Conservation (phyloP, 2,797 vertebrate species). For the Hoplostethus mediterraneus region DNA sequence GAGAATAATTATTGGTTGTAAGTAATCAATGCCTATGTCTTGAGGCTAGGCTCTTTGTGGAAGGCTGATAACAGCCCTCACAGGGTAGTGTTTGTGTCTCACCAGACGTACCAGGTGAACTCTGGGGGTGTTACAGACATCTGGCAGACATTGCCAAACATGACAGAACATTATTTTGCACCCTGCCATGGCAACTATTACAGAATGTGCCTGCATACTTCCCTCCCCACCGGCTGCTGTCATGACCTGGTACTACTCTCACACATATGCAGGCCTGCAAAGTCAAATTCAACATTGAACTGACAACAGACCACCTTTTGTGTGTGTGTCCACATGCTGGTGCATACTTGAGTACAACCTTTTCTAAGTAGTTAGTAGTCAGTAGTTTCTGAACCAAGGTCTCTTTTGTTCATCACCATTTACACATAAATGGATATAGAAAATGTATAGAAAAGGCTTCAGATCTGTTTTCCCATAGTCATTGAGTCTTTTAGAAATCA, state of each 20-base stretch:
- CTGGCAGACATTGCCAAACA: background rate
- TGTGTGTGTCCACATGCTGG: conserved; percentile 9
- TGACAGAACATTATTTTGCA: conserved; percentile 29
- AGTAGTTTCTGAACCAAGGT: background rate
- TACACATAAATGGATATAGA: background rate
- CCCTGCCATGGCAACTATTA: conserved; percentile 17
- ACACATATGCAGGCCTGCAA: conserved; percentile 26
- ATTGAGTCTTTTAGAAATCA: conserved; percentile 24
- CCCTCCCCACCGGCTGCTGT: conserved; percentile 2
- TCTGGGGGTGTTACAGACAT: background rate
- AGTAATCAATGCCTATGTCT: conserved; percentile 17
- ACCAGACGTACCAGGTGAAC: conserved; percentile 19
- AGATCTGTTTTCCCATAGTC: background rate
- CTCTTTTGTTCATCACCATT: background rate
- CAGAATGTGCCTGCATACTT: conserved; percentile 35
- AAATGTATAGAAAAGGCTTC: background rate
- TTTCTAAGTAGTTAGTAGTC: background rate
- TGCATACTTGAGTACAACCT: background rate
- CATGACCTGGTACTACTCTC: conserved; percentile 32
- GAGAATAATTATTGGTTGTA: conserved; percentile 1
- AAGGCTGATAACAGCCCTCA: background rate
- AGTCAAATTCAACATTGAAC: conserved; percentile 53
- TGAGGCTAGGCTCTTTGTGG: conserved; percentile 3
- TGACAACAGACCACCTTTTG: conserved; percentile 25
- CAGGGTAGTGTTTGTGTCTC: conserved; percentile 7